Base-by-base conservation (phyloP, 2,797 vertebrate genomes). In the Acipenser transmontanus region DNA sequence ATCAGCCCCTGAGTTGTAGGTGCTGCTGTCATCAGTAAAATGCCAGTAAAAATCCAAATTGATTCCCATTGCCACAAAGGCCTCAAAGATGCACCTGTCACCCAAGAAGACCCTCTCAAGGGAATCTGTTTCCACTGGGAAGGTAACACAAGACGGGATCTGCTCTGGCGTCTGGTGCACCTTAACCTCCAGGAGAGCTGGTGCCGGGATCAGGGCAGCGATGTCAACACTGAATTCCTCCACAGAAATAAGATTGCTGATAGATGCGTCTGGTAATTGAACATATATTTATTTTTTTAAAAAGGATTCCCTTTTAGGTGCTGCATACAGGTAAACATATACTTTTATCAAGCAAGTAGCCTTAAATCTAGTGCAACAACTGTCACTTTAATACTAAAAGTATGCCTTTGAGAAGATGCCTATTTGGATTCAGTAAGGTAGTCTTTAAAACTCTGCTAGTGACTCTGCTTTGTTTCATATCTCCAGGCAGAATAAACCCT, bases 161-260 rank as follows among this genome's bases (percentile, higher is more conserved):
- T 70, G 73, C 57, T 65, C 67, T 7, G 70, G 64, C 8, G 72
- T 70, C 0, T 66, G 78, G 61, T 74, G 65, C 64, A 82, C 49
- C 63, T 70, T 76, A 34, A 83, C 64, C 69, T 47, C 66, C 65
- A 73, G 71, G 7, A 48, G 48, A 49, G 50, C 63, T 11, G 68
- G 63, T 54, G 60, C 65, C n/a, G 73, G 71, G 50, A 62, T 62
- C 49, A 65, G 49, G 12, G 67, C 69, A 63, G 12, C 66, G 49
- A 82, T 59, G 7, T 50, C 67, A 56, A 81, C 72, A 57, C 59
- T 71, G 65, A 76, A 74, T 50, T 68, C 76, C 62, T 75, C 69
- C 1, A 13, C 56, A 61, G 82, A 85, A 47, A 82, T 50, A 17
- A 64, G 66, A 72, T 76, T 80, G 68, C 67, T 74, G 49, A 78